Evolutionary conservation across 2,888 invertebrate species (phyloP).

Genomic region (Noctua janthina): DNA sequence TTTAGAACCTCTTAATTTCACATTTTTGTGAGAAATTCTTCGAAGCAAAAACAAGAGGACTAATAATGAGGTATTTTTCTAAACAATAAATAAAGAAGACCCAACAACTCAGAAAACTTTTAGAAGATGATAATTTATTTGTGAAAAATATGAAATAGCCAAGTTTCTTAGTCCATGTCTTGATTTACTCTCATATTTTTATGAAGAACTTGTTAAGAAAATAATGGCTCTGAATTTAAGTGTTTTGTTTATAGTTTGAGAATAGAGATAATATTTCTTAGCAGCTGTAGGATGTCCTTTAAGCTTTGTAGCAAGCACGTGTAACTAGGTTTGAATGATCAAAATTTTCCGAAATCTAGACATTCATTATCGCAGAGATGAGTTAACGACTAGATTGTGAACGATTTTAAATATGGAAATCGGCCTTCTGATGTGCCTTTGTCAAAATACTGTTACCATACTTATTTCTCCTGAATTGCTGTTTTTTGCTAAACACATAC

Average conservation of each 20-base stretch:
- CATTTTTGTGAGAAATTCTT: slow-evolving; percentile 2
- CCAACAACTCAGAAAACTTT: slow-evolving; percentile 27
- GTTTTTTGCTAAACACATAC: background rate
- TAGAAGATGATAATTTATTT: slow-evolving; percentile 34
- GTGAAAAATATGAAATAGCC: slow-evolving; percentile 20
- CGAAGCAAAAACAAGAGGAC: slow-evolving; percentile 12
- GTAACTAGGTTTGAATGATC: background rate
- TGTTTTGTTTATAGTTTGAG: slow-evolving; percentile 6
- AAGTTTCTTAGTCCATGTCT: background rate
- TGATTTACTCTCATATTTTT: slow-evolving; percentile 18
- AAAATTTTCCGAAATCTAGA: background rate
- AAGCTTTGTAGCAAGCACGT: background rate
- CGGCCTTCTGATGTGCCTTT: background rate
- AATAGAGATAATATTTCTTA: background rate
- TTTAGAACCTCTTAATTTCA: background rate
- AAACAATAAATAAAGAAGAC: slow-evolving; percentile 27
- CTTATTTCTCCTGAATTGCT: background rate
- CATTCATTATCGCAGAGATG: background rate
- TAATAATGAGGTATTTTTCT: slow-evolving; percentile 27
- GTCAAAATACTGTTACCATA: background rate
- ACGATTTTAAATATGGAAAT: background rate
- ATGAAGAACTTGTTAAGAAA: slow-evolving; percentile 17
- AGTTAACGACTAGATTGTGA: background rate
- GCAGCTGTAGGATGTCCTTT: background rate
- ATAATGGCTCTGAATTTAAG: slow-evolving; percentile 1